Base-by-base conservation (phyloP, 2,797 vertebrate species). In the Onychomys torridus region DNA sequence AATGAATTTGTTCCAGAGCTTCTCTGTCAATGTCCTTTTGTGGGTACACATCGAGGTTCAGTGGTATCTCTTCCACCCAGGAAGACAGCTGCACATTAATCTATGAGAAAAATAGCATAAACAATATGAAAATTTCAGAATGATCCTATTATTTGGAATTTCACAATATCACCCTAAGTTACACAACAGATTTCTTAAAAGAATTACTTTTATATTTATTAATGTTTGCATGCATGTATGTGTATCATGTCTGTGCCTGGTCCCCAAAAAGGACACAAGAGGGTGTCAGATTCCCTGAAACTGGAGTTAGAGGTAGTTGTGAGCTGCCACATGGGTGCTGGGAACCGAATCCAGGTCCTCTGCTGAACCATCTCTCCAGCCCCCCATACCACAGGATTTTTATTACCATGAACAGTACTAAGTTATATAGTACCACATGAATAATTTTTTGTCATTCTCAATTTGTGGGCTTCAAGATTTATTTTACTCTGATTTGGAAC, bases 11-110 rank as follows among this genome's bases (percentile, higher is more conserved):
- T 98, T 98, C 98, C 6, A 99, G 99, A 0, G 99, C 98, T 85
- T 99, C 99, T 67, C 97, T 98, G 98, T 99, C 99, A 12, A 95
- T 88, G 90, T 99, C 99, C 95, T 98, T 98, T 95, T 99, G 99
- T 97, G 99, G 81, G 97, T 96, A 99, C 5, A 98, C 97, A 43
- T 98, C 97, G 32, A 98, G 99, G 97, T 99, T 98, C 52, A 99
- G 93, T 73, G 99, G 99, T 76, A 99, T 57, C 95, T 99, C 99
- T 98, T 99, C 98, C 6, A 99, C 98, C 99, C 99, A 99, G 1
- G 98, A 91, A 92, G 97, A 97, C 16, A 99, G 98, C 52, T 98
- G 98, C 97, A 99, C 95, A 90, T 93, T 96, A 89, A 97, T 97
- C 99, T 99, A 98, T 89, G 98, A 27, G 32, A 98, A 96, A 92